These are phyloP conservation scores for Acronicta alni DNA, from an alignment of 2,888 invertebrate genomes.

Conservation along the genomic window DNA sequence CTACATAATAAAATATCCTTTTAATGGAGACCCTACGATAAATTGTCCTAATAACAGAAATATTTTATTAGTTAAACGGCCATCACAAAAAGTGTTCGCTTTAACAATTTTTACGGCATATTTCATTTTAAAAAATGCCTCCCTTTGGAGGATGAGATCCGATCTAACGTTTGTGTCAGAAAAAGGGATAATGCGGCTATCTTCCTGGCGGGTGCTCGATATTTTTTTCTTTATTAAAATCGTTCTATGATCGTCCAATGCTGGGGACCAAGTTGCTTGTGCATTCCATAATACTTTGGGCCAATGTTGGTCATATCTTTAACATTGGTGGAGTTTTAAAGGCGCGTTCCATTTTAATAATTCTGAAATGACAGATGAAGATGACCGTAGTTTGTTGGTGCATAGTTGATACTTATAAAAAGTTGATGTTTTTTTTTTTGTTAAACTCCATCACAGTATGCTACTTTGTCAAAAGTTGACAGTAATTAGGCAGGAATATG, in stretches of 20 bases:
- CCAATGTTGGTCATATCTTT: conserved; percentile 12
- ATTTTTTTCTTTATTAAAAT: conserved; percentile 65
- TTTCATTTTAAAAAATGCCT: conserved; percentile 75
- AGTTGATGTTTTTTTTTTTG: conserved; percentile 44
- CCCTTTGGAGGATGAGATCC: conserved; percentile 80
- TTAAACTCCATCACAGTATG: conserved; percentile 26
- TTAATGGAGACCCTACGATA: conserved; percentile 81
- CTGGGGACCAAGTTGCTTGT: conserved; percentile 33
- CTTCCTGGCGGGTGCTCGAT: conserved; percentile 79
- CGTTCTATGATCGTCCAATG: conserved; percentile 25
- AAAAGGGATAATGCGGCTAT: conserved; percentile 82
- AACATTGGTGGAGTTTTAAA: conserved; percentile 28
- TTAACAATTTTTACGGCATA: conserved; percentile 83
- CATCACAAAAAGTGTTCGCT: conserved; percentile 79
- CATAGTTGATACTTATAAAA: conserved; percentile 41
- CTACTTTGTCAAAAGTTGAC: conserved; percentile 49
- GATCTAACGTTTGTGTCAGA: conserved; percentile 85
- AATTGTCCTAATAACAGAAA: conserved; percentile 86
- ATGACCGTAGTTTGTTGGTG: conserved; percentile 71
- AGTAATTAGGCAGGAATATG: conserved; percentile 37
- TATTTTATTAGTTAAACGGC: conserved; percentile 80
- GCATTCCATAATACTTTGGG: conserved; percentile 1
- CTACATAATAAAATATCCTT: conserved; percentile 84
- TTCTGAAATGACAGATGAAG: conserved; percentile 85
- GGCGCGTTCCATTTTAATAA: conserved; percentile 68